Evolutionary conservation across 2,888 invertebrate genomes (phyloP), one percentile per base, ranked within the genome.

Genomic region (Halocaridina rubra): DNA sequence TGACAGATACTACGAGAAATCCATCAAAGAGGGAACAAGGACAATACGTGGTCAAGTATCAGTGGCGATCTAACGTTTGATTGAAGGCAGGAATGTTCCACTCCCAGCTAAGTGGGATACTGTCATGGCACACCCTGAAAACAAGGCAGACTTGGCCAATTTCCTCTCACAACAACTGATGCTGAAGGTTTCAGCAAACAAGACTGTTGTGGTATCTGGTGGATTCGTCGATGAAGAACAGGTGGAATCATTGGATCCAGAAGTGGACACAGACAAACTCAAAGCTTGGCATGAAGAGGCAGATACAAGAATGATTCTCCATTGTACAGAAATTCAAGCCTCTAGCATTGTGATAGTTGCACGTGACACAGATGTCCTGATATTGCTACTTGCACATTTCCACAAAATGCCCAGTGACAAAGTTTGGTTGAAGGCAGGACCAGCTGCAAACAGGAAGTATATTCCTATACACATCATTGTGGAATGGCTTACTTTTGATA

Each of bases 61-160:
- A 61, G 61, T 61, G 61, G 61, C 61, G 61, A 61, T 61, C 30
- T 39, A 39, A 19, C 74, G 74, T 72, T 72, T 30, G 74, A 33
- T 72, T 72, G 39, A 72, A 72, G 74, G 74, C 74, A 72, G 74
- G 74, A 72, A 72, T 72, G 74, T 72, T n/a, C n/a, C n/a, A n/a
- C n/a, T n/a, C 39, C 2, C 39, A 39, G 74, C 74, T 39, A 74
- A 74, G 74, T 74, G 74, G 46, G 24, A 74, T 39, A 39, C 46
- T 39, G 33, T 74, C 74, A 74, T 74, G 22, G 39, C 74, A 22
- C 74, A 74, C 33, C 74, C n/a, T n/a, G 3, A 64, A 64, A 64
- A 5, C 67, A 64, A 64, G 67, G 53, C 3, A 64, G 67, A 3
- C 67, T 64, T 61, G 24, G 61, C n/a, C 61, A 61, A n/a, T n/a